Percentiles rank a stretch among this genome's conserved stretches.
Evolutionary conservation across 2,797 vertebrate genomes (phyloP).

Genomic region (Steatocranus sp.): DNA sequence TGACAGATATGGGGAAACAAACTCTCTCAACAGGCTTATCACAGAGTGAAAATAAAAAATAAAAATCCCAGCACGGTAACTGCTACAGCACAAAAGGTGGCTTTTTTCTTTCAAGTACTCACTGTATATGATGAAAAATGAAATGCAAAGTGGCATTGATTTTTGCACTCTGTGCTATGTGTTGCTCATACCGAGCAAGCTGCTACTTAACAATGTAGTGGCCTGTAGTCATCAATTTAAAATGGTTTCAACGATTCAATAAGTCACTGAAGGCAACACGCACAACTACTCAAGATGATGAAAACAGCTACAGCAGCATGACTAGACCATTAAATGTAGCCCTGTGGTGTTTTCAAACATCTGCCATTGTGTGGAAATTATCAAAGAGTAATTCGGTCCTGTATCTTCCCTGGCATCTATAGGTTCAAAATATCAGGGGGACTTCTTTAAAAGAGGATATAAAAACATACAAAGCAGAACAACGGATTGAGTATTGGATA

Average conservation of each 20-base stretch:
- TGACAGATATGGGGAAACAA: slow-evolving; percentile 16
- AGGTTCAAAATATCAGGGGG: not conserved
- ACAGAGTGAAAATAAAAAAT: not conserved
- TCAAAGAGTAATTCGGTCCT: not conserved
- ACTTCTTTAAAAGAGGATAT: not conserved
- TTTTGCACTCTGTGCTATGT: slow-evolving; percentile 55
- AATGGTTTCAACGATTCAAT: slow-evolving; percentile 62
- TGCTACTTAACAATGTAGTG: slow-evolving; percentile 64
- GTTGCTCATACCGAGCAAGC: slow-evolving; percentile 60
- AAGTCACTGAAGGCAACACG: slow-evolving; percentile 57
- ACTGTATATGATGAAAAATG: slow-evolving; percentile 35
- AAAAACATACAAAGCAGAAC: not conserved
- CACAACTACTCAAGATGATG: slow-evolving; percentile 66
- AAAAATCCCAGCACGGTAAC: not conserved
- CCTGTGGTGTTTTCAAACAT: slow-evolving; percentile 46
- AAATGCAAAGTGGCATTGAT: slow-evolving; percentile 67
- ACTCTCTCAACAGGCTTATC: slow-evolving; percentile 9
- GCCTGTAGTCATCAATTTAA: slow-evolving; percentile 69
- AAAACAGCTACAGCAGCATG: slow-evolving; percentile 50
- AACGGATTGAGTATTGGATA: not conserved
- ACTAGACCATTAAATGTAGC: slow-evolving; percentile 46
- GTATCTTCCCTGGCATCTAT: not conserved
- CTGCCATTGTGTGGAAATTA: slow-evolving; percentile 22
- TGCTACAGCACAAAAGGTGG: not conserved
- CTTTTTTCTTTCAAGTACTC: slow-evolving; percentile 10